These are phyloP conservation scores for Venturia canescens DNA, from an alignment of 1,140 invertebrate genomes.

Conservation along the genomic window DNA sequence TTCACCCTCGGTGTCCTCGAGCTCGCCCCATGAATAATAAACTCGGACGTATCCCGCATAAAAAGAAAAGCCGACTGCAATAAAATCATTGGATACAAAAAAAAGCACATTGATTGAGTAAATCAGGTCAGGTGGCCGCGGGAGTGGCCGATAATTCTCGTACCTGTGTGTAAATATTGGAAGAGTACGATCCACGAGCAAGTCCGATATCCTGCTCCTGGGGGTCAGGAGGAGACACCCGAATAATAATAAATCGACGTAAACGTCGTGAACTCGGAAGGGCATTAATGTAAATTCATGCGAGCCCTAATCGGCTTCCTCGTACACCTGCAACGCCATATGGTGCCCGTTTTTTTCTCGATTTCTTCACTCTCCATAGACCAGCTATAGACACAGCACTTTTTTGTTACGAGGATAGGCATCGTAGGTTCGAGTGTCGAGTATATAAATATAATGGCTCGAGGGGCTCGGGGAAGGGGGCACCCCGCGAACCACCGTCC, in stretches of 20 bases:
- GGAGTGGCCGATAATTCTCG: constrained; percentile 5
- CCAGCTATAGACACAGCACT: background rate
- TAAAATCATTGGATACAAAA: background rate
- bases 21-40: background rate
- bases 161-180: background rate
- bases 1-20: background rate
- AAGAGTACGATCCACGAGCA: constrained; percentile 8
- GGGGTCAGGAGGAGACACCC: constrained; percentile 54
- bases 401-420: constrained; percentile 1
- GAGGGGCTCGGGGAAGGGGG: constrained; percentile 1
- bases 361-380: constrained; percentile 21
- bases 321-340: constrained; percentile 76
- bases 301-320: constrained; percentile 71
- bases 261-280: constrained; percentile 69
- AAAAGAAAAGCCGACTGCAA: background rate
- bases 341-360: constrained; percentile 74
- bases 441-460: constrained; percentile 43
- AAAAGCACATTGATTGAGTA: constrained; percentile 26
- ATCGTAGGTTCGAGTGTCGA: constrained; percentile 21
- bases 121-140: constrained; percentile 37
- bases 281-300: constrained; percentile 76
- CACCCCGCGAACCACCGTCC: constrained; percentile 48
- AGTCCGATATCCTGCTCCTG: background rate
- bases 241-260: constrained; percentile 73
- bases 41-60: background rate